A percentile compares a stretch with the other conserved stretches of the same genome.
Evolutionary conservation across 2,113 vertebrate species (phyloP).

Genomic region (Lasiurus borealis): DNA sequence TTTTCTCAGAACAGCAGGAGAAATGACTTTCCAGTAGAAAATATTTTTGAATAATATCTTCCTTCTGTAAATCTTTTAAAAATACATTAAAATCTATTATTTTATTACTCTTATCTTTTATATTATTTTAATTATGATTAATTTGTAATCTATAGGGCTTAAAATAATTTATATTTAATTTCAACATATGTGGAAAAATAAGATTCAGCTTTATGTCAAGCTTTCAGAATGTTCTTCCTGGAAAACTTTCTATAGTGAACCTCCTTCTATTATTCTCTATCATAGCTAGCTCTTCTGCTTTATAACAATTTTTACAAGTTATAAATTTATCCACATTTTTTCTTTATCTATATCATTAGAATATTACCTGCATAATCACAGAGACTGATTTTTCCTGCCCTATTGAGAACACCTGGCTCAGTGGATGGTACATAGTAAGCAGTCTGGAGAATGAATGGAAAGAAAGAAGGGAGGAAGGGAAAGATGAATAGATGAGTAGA

Average conservation of each 20-base stretch:
- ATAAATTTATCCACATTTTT: neutral
- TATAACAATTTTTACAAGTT: neutral
- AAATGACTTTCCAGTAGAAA: neutral
- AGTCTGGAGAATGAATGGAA: neutral
- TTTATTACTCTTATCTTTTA: neutral
- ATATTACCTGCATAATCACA: neutral
- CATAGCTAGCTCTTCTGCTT: neutral
- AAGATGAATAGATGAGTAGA: neutral
- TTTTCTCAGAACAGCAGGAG: neutral
- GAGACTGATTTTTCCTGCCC: neutral
- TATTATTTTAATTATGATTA: neutral
- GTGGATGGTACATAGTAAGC: neutral
- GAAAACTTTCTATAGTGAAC: neutral
- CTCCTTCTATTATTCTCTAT: neutral
- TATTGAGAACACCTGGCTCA: neutral
- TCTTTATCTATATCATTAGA: neutral
- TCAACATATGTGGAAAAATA: neutral
- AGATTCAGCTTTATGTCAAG: neutral
- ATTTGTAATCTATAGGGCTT: neutral
- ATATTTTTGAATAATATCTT: conserved; percentile 28
- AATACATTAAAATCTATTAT: neutral
- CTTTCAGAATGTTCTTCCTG: neutral
- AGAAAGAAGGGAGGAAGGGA: neutral
- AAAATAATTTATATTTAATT: neutral
- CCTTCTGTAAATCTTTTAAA: neutral